Conservation (phyloP, 2,797 vertebrate species). For the Uromys caudimaculatus region DNA sequence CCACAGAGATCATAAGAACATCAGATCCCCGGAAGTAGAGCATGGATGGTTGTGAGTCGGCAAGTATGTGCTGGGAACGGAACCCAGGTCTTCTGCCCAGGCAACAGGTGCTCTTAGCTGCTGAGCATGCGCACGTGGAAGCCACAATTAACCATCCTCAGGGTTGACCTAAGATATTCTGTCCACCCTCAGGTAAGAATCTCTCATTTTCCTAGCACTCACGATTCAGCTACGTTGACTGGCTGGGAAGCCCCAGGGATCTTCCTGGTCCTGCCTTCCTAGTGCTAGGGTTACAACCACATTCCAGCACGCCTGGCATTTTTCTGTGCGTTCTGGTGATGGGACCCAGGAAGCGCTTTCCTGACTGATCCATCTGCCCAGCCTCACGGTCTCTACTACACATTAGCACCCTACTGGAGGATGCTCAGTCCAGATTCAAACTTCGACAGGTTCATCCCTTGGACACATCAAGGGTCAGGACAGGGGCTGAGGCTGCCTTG, state of each 20-base stretch:
- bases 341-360: neutral
- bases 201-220: neutral
- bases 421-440: neutral
- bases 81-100: neutral
- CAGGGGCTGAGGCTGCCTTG: neutral
- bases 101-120: neutral
- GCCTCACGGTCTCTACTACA: too few relatives aligned
- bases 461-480: accelerated
- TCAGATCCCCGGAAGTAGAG: too few relatives aligned
- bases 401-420: neutral
- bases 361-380: neutral
- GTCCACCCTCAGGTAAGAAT: neutral
- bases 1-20: neutral
- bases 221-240: neutral
- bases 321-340: neutral
- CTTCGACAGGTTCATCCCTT: accelerated
- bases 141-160: neutral
- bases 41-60: neutral
- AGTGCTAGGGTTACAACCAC: neutral
- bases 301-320: neutral
- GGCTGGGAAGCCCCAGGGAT: too few relatives aligned
- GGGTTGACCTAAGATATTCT: neutral
- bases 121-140: neutral
- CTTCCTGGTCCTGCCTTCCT: neutral
- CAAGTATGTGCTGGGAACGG: neutral